These are phyloP conservation scores for Silurus aristotelis DNA, from an alignment of 2,797 vertebrate species.

Conservation along the genomic window DNA sequence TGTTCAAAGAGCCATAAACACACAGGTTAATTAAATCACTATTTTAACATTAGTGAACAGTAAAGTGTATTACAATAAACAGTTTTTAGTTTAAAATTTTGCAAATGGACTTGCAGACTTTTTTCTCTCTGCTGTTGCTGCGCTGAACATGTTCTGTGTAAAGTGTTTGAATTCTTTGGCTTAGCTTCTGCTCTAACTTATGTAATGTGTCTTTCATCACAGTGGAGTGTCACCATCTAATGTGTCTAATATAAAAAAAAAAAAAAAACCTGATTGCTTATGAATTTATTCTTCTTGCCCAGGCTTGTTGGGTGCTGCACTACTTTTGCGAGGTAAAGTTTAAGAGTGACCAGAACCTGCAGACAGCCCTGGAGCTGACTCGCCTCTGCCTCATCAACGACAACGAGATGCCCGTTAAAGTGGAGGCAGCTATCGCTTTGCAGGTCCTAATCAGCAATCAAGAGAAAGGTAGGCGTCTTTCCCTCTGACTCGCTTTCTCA, in stretches of 20 bases:
- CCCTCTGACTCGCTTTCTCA: too few relatives aligned
- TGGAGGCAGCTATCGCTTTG: slow-evolving; percentile 97
- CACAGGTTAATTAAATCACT: not conserved
- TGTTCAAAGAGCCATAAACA: not conserved
- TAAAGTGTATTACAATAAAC: not conserved
- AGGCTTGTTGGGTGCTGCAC: slow-evolving; percentile 99
- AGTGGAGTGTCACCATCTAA: not conserved
- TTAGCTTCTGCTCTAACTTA: not conserved
- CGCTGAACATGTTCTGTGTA: not conserved
- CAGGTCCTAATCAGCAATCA: slow-evolving; percentile 99
- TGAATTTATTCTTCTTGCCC: not conserved
- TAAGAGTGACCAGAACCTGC: slow-evolving; percentile 97
- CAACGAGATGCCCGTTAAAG: slow-evolving; percentile 98
- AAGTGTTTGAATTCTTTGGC: not conserved
- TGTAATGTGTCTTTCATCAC: not conserved
- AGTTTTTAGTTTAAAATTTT: not conserved
- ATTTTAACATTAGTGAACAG: not conserved
- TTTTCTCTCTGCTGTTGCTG: not conserved
- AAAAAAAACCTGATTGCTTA: not conserved
- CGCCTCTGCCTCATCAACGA: slow-evolving; percentile 95
- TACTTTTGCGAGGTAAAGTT: slow-evolving; percentile 99
- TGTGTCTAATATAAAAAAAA: too few relatives aligned
- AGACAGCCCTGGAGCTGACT: slow-evolving; percentile 92
- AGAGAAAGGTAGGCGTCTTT: slow-evolving; percentile 85
- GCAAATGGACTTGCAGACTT: not conserved